Evolutionary conservation across 2,888 invertebrate species (phyloP).

Genomic region (Poecilus cupreus): DNA sequence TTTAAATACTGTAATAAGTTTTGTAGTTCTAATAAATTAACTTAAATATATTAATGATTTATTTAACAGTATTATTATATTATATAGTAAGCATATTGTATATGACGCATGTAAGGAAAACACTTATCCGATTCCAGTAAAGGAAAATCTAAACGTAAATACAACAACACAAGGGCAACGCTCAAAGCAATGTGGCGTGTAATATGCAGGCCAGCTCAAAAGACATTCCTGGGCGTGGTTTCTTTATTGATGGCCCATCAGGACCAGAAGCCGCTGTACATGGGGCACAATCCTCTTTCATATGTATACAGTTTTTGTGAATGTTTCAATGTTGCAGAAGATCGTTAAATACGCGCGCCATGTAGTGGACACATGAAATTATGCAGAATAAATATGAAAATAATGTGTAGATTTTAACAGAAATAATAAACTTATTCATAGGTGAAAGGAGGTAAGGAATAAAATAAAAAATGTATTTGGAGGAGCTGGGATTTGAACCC

Average conservation of each 20-base stretch:
- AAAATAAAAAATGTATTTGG: constrained; percentile 62
- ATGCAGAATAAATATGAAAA: no score
- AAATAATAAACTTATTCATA: no score
- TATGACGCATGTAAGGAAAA: no score
- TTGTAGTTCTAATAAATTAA: no score
- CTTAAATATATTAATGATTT: no score
- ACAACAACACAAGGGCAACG: background rate
- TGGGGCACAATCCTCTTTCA: constrained; percentile 2
- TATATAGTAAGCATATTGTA: no score
- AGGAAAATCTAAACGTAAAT: no score
- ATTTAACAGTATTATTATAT: no score
- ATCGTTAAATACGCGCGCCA: background rate
- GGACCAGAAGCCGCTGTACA: constrained; percentile 14
- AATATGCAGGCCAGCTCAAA: constrained; percentile 3
- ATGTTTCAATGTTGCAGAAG: constrained; percentile 1
- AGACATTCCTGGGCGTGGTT: constrained; percentile 28
- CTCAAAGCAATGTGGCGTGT: constrained; percentile 29
- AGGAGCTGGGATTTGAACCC: constrained; percentile 72
- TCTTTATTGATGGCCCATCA: constrained; percentile 40
- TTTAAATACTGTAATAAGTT: no score
- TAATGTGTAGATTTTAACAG: no score
- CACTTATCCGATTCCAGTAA: no score
- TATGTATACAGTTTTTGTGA: constrained; percentile 6
- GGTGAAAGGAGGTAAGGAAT: background rate
- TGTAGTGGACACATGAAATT: no score